Conservation (phyloP, 1,140 invertebrate species). For the Papilio polyxenes region DNA sequence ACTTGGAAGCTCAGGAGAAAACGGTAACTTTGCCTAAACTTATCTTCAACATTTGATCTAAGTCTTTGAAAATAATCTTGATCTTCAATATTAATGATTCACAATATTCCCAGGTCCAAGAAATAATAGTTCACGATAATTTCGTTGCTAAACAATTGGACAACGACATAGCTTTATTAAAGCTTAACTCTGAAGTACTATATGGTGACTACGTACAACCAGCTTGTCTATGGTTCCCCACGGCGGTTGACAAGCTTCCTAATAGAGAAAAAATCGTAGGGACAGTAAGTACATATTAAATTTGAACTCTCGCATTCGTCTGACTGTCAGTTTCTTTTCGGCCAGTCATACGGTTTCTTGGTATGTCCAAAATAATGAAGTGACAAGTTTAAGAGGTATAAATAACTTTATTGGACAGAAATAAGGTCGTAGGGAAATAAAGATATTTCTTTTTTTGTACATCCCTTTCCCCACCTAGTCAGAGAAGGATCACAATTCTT, state of each 20-base stretch:
- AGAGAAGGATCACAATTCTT: too few species aligned
- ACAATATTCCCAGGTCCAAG: slow-evolving; percentile 50
- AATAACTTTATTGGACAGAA: too few species aligned
- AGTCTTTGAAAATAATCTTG: too few species aligned
- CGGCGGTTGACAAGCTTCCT: slow-evolving; percentile 45
- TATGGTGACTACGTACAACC: slow-evolving; percentile 58
- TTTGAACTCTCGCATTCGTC: not conserved
- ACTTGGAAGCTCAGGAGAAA: slow-evolving; percentile 57
- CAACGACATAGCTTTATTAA: slow-evolving; percentile 58
- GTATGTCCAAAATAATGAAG: too few species aligned
- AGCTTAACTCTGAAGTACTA: slow-evolving; percentile 49
- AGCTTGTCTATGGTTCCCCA: slow-evolving; percentile 57
- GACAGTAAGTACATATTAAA: slow-evolving; percentile 47
- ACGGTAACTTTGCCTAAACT: slow-evolving; percentile 48
- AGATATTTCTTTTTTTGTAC: too few species aligned
- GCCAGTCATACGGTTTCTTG: not conserved
- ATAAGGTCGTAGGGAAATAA: too few species aligned
- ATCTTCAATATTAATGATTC: not conserved
- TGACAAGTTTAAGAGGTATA: too few species aligned
- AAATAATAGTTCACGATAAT: slow-evolving; percentile 54
- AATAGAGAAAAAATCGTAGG: slow-evolving; percentile 41
- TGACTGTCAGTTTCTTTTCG: not conserved
- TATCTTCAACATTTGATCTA: not conserved
- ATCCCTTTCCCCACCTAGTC: too few species aligned
- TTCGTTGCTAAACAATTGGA: slow-evolving; percentile 41